phyloP scores from a whole-genome alignment of 2,888 invertebrate species.

The Morpho deidamia region DNA sequence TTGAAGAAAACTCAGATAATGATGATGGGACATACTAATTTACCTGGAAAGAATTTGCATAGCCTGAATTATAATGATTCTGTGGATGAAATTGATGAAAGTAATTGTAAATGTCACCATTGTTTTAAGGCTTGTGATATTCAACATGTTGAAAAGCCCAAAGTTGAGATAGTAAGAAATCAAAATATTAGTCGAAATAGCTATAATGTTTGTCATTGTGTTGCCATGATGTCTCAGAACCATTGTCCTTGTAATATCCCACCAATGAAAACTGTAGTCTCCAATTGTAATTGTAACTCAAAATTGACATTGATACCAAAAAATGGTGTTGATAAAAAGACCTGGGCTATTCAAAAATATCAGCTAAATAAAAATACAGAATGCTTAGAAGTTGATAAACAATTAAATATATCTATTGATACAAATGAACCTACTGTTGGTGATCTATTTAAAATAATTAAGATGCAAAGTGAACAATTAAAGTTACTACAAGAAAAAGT shows the following conservation, averaged over 20 bases:
- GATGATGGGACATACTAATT: constrained; percentile 23
- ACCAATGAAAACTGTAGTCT: constrained; percentile 3
- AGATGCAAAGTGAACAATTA: constrained; percentile 82
- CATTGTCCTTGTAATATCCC: constrained; percentile 21
- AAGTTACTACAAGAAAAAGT: constrained; percentile 81
- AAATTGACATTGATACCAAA: constrained; percentile 20
- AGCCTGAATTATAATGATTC: constrained; percentile 25
- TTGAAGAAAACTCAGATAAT: constrained; percentile 42
- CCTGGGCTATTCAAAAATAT: constrained; percentile 56
- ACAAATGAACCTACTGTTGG: constrained; percentile 74
- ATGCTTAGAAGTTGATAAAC: constrained; percentile 48
- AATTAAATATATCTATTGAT: constrained; percentile 47
- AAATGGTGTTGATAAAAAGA: constrained; percentile 57
- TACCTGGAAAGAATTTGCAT: constrained; percentile 3
- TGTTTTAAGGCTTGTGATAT: constrained; percentile 34
- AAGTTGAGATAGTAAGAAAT: neutral
- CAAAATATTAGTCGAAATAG: constrained; percentile 1
- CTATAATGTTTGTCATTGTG: constrained; percentile 16
- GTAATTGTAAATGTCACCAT: constrained; percentile 50
- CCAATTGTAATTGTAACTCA: constrained; percentile 29
- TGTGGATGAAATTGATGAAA: constrained; percentile 20
- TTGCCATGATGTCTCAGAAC: constrained; percentile 6
- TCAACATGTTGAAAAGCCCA: neutral
- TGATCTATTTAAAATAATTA: constrained; percentile 81
- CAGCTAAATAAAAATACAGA: constrained; percentile 42